Evolutionary conservation across 2,797 vertebrate genomes (phyloP).

Genomic region (Sebastes baramenuke): DNA sequence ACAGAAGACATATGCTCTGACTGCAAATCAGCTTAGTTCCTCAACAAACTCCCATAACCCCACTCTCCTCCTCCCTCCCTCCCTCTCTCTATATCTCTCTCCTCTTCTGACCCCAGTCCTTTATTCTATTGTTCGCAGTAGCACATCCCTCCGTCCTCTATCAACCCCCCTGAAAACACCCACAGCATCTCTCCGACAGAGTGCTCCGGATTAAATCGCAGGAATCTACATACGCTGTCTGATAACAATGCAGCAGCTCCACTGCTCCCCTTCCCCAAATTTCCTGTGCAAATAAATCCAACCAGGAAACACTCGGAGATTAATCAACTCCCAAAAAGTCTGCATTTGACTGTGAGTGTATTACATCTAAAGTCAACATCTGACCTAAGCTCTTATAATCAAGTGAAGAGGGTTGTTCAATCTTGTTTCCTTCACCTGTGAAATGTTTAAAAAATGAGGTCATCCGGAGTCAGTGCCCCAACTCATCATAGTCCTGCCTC

Average conservation of each 20-base stretch:
- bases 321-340: slow-evolving; percentile 12
- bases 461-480: slow-evolving; percentile 9
- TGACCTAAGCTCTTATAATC: slow-evolving; percentile 42
- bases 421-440: slow-evolving; percentile 30
- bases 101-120: slow-evolving; percentile 6
- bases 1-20: slow-evolving; percentile 64
- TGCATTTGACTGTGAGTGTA: neutral
- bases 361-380: slow-evolving; percentile 29
- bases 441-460: slow-evolving; percentile 33
- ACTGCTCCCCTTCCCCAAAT: neutral
- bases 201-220: slow-evolving; percentile 18
- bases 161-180: neutral
- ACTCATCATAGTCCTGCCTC: slow-evolving; percentile 17
- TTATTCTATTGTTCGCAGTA: slow-evolving; percentile 37
- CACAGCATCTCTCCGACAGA: neutral
- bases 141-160: slow-evolving; percentile 8
- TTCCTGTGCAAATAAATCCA: slow-evolving; percentile 5
- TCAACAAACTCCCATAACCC: slow-evolving; percentile 53
- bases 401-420: slow-evolving; percentile 43
- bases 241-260: neutral
- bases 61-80: neutral
- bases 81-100: neutral
- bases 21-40: slow-evolving; percentile 71
- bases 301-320: slow-evolving; percentile 31
- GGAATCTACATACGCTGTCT: neutral